These are phyloP conservation scores for Ammodytes dubius DNA, from an alignment of 2,113 vertebrate species.

Conservation along the genomic window DNA sequence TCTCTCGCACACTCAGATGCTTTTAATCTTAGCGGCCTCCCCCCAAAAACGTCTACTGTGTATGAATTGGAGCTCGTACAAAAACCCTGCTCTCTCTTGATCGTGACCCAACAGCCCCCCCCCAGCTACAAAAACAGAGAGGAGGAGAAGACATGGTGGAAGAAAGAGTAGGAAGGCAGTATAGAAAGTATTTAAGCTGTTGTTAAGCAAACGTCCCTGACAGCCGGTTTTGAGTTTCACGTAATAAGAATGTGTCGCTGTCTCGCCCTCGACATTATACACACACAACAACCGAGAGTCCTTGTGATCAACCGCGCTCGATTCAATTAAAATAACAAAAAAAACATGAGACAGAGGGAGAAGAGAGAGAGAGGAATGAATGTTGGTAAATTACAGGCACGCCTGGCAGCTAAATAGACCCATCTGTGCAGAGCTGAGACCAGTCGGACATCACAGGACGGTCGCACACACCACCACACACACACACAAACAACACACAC, in stretches of 20 bases:
- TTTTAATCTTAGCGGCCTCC: conserved; percentile 59
- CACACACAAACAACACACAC: too few species aligned
- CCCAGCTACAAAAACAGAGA: conserved; percentile 27
- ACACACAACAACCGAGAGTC: conserved; percentile 14
- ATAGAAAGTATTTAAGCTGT: conserved; percentile 27
- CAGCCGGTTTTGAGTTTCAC: conserved; percentile 42
- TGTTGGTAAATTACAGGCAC: conserved; percentile 79
- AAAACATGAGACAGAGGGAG: conserved; percentile 49
- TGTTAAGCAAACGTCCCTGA: conserved; percentile 47
- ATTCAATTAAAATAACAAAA: conserved; percentile 68
- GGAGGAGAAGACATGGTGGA: neutral
- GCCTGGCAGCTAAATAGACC: conserved; percentile 83
- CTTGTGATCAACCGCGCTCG: conserved; percentile 23
- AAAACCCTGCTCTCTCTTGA: conserved; percentile 51
- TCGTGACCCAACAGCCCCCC: conserved; percentile 38
- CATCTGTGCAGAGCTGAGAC: conserved; percentile 81
- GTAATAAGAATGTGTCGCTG: conserved; percentile 23
- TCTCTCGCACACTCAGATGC: conserved; percentile 54
- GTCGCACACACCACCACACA: conserved; percentile 55
- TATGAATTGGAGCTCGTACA: conserved; percentile 51
- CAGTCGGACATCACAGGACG: conserved; percentile 81
- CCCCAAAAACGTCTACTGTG: conserved; percentile 39
- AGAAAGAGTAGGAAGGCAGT: neutral
- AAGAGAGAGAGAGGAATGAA: conserved; percentile 61
- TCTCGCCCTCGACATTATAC: conserved; percentile 10